Conservation (phyloP, 2,113 vertebrate species). For the Dromas ardeola region DNA sequence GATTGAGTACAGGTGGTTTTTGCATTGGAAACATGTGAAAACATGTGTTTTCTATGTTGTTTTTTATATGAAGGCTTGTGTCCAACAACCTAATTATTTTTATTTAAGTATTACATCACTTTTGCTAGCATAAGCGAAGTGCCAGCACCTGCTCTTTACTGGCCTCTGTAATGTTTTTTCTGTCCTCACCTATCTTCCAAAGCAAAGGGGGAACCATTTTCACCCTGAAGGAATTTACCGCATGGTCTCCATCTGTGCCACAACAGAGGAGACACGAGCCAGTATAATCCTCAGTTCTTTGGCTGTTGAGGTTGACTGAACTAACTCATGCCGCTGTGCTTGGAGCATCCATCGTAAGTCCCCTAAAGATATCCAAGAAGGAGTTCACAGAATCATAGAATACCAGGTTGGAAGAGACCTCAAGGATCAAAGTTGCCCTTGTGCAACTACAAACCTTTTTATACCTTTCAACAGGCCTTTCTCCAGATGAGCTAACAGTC, state of each 20-base stretch:
- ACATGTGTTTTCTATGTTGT: conserved; percentile 15
- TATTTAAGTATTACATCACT: conserved; percentile 4
- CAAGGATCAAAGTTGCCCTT: background rate
- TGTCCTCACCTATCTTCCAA: conserved; percentile 14
- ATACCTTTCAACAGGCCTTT: background rate
- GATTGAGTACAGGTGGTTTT: background rate
- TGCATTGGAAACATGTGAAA: conserved; percentile 26
- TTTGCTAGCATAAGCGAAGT: background rate
- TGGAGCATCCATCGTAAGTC: background rate
- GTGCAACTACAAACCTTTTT: background rate
- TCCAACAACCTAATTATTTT: conserved; percentile 38
- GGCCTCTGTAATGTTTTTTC: background rate
- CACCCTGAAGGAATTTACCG: background rate
- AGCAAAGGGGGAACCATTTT: background rate
- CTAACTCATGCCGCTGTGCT: background rate
- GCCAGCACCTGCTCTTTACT: conserved; percentile 8
- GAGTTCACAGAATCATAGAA: background rate
- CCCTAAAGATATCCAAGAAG: background rate
- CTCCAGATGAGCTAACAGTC: background rate
- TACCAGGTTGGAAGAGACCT: background rate
- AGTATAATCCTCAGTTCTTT: background rate
- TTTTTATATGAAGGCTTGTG: background rate
- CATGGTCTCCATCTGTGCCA: background rate
- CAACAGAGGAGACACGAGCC: background rate
- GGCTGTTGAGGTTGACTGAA: background rate